phyloP scores from a whole-genome alignment of 2,113 vertebrate genomes.

The Hippopotamus amphibius region DNA sequence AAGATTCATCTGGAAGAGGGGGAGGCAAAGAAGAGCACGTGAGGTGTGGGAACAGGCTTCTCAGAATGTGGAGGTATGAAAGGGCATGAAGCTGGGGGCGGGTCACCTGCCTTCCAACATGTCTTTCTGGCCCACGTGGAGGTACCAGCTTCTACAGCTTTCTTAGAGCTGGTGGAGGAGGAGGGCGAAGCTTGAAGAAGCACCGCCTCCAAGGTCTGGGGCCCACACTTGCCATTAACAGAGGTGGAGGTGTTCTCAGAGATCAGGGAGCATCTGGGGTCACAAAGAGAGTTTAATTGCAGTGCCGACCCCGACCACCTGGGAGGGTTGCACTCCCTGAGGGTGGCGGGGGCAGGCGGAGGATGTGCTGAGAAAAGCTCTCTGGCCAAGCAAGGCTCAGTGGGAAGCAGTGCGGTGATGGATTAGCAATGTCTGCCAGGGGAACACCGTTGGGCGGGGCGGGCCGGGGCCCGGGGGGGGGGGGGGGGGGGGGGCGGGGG shows the following conservation, averaged over 20 bases:
- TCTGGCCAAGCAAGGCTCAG: not conserved
- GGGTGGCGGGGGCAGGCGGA: not conserved
- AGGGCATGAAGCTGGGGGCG: not conserved
- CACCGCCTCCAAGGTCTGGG: not conserved
- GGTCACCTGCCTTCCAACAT: not conserved
- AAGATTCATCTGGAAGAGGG: not conserved
- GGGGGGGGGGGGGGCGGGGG: too few species aligned
- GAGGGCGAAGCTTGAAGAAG: not conserved
- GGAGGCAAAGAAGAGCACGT: not conserved
- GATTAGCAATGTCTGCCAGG: not conserved
- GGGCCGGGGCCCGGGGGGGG: too few species aligned
- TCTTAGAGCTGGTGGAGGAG: not conserved
- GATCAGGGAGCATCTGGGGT: not conserved
- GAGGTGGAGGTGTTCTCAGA: not conserved
- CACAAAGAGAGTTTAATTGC: not conserved
- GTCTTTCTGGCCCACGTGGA: not conserved
- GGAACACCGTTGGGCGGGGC: fast-evolving
- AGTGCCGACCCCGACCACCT: not conserved
- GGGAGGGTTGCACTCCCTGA: not conserved
- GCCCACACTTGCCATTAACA: not conserved
- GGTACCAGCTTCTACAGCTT: not conserved
- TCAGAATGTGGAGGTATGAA: not conserved
- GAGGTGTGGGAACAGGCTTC: not conserved
- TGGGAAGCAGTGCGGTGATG: not conserved
- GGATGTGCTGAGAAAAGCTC: not conserved